Evolutionary conservation across 2,797 vertebrate species (phyloP).

Genomic region (Podargus strigoides): DNA sequence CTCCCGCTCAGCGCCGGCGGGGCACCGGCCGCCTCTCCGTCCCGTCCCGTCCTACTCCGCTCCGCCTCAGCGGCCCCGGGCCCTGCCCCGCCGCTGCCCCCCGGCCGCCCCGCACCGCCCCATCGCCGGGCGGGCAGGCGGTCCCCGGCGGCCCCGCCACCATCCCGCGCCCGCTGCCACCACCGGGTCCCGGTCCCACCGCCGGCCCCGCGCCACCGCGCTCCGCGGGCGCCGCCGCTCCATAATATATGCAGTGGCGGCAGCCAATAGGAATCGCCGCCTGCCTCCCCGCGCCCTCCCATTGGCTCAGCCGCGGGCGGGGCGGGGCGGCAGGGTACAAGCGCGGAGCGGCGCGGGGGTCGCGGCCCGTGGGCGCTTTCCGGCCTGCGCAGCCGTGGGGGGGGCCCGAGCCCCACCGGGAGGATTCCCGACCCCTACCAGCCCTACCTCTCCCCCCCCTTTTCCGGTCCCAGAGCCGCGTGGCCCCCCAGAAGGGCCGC

Average conservation of each 20-base stretch:
- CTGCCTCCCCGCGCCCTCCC: background rate
- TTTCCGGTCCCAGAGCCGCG: no score
- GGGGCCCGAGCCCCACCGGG: no score
- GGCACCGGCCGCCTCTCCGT: background rate
- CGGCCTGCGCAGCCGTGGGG: no score
- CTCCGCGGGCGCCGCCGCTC: background rate
- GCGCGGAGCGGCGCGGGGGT: background rate
- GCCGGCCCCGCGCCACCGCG: background rate
- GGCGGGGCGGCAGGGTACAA: background rate
- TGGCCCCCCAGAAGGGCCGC: no score
- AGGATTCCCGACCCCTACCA: no score
- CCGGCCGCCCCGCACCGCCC: background rate
- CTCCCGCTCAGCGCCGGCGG: background rate
- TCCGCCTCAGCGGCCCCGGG: background rate
- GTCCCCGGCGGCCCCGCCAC: background rate
- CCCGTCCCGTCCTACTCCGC: background rate
- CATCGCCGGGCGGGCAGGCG: no score
- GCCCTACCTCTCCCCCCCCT: no score
- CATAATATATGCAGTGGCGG: slow-evolving; percentile 27
- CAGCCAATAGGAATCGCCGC: slow-evolving; percentile 54
- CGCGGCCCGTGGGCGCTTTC: background rate
- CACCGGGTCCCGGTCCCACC: no score
- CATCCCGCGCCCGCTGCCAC: background rate
- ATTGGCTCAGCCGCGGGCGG: slow-evolving; percentile 60
- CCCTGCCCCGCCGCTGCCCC: background rate